Percentiles rank a stretch among this genome's conserved stretches.
phyloP scores from a whole-genome alignment of 1,140 invertebrate species.

The Macrotrachela quadricornifera region DNA sequence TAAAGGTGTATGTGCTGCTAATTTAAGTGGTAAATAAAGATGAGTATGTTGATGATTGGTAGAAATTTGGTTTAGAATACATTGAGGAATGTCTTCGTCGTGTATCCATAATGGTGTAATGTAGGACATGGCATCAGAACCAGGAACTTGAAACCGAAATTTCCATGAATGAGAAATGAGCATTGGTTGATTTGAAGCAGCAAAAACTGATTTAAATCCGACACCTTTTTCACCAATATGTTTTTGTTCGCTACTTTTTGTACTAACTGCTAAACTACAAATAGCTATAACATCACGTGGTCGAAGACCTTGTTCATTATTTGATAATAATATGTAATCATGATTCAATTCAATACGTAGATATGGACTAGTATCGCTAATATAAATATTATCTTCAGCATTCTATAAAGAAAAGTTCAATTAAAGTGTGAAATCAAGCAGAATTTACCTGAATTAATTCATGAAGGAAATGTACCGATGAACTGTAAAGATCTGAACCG shows the following conservation, averaged over 20 bases:
- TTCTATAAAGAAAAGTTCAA: too few relatives aligned
- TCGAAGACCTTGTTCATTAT: slow-evolving; percentile 4
- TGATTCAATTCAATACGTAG: neutral
- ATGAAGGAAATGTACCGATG: neutral
- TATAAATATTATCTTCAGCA: too few relatives aligned
- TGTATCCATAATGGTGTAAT: too few relatives aligned
- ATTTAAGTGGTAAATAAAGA: slow-evolving; percentile 1
- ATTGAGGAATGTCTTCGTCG: too few relatives aligned
- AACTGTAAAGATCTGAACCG: slow-evolving; percentile 1
- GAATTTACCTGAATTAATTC: neutral
- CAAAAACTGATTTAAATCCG: slow-evolving; percentile 2
- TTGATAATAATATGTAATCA: slow-evolving; percentile 1
- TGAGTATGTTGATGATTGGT: neutral
- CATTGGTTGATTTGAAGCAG: neutral
- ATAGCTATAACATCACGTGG: neutral
- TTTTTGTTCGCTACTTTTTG: neutral
- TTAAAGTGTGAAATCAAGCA: too few relatives aligned
- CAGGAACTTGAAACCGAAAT: neutral
- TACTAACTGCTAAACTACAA: neutral
- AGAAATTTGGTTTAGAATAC: too few relatives aligned
- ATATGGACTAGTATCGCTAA: neutral
- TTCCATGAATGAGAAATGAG: slow-evolving; percentile 1
- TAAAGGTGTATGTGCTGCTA: neutral
- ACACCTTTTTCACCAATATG: slow-evolving; percentile 6
- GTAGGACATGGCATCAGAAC: too few relatives aligned